A percentile compares a stretch with the other conserved stretches of the same genome.
Evolutionary conservation across 2,888 invertebrate genomes (phyloP).

Genomic region (Orthosia gothica): DNA sequence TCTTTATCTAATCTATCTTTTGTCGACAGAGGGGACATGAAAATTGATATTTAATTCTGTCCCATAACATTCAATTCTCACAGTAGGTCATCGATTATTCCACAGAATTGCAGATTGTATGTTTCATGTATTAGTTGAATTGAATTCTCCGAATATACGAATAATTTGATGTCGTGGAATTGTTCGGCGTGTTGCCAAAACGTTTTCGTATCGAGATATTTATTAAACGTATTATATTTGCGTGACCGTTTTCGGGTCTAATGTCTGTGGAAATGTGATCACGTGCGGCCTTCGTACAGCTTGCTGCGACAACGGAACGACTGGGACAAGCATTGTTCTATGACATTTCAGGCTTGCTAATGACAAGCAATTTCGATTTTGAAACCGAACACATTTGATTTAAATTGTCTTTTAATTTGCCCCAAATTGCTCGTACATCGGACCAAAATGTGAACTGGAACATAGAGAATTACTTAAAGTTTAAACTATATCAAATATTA

Average conservation of each 20-base stretch:
- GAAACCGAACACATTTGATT: slow-evolving; percentile 87
- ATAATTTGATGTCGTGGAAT: slow-evolving; percentile 64
- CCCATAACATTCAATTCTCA: slow-evolving; percentile 29
- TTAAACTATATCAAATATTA: slow-evolving; percentile 56
- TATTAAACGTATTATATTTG: slow-evolving; percentile 82
- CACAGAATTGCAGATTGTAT: slow-evolving; percentile 50
- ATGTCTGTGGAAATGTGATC: slow-evolving; percentile 88
- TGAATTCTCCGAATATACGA: slow-evolving; percentile 61
- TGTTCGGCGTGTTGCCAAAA: slow-evolving; percentile 75
- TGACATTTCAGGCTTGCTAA: slow-evolving; percentile 91
- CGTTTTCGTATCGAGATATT: slow-evolving; percentile 80
- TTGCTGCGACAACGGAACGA: slow-evolving; percentile 80
- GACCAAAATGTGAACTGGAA: slow-evolving; percentile 65
- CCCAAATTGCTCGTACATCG: slow-evolving; percentile 76
- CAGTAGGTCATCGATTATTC: slow-evolving; percentile 56
- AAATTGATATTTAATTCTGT: slow-evolving; percentile 30
- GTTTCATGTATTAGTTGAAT: slow-evolving; percentile 57
- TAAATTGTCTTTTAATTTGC: slow-evolving; percentile 85
- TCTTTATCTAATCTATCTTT: slow-evolving; percentile 33
- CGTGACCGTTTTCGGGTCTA: slow-evolving; percentile 83
- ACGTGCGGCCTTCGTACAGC: slow-evolving; percentile 87
- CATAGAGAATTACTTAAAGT: slow-evolving; percentile 54
- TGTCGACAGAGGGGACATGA: slow-evolving; percentile 14
- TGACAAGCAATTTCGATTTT: slow-evolving; percentile 90
- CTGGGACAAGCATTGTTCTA: slow-evolving; percentile 88